Base-by-base conservation (phyloP, 1,140 invertebrate genomes). In the Drosophila quadrilineata region DNA sequence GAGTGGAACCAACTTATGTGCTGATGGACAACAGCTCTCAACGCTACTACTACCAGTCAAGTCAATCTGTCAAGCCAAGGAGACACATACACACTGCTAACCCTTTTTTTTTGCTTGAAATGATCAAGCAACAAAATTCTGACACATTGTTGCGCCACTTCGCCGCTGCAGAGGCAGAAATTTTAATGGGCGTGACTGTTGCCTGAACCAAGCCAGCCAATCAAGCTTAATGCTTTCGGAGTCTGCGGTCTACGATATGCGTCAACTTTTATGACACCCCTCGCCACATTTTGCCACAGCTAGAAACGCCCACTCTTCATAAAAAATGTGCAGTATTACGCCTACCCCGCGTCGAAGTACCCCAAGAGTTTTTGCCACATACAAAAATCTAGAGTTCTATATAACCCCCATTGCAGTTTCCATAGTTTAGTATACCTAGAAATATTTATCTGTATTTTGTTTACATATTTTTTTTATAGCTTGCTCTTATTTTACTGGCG, bases 1-100 rank as follows among this genome's bases (percentile, higher is more conserved):
- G 45, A 31, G 63, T 68, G 45, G 24, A 35, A 28, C 6, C 4
- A 5, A 10, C 14, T 66, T 33, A 12, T 16, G 16, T 33, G 77
- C 49, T 80, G 76, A 80, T 69, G 76, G 76, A 76, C 72, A 84
- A 24, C 40, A 26, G 58, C 76, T 80, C 53, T 80, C 76, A 72
- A 68, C 76, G 76, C 77, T 76, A 72, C 68, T 68, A n/a, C n/a
- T n/a, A n/a, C n/a, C n/a, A n/a, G n/a, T n/a, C n/a, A n/a, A 60
- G 72, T 80, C 76, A 72, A 76, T 80, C 76, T 76, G 72, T 46
- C 57, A 49, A 40, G 10, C 72, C 45, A 31, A n/a, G n/a, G n/a
- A n/a, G n/a, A n/a, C n/a, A n/a, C n/a, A n/a, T n/a, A n/a, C n/a
- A 62, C 56, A 73, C 63, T 58, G 3, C 22, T 46, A 71, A 56